Percentiles rank a stretch among this genome's conserved stretches.
These are phyloP conservation scores for Sialis fuliginosa DNA, from an alignment of 2,888 invertebrate genomes.

Conservation along the genomic window DNA sequence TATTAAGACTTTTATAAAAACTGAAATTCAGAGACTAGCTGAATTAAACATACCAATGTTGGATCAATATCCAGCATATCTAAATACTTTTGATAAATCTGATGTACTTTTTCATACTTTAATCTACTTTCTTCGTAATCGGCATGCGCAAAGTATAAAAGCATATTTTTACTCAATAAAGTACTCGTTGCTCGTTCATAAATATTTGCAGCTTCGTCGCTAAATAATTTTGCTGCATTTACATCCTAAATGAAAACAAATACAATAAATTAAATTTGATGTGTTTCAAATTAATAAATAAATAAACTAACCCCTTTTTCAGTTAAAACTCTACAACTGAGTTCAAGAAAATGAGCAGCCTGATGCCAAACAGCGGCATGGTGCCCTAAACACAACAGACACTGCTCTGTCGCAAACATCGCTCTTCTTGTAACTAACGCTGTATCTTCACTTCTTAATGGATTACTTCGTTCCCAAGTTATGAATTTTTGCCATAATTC, in stretches of 20 bases:
- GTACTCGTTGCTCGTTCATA: conserved; percentile 87
- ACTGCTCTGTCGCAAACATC: conserved; percentile 98
- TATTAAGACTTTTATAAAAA: neutral
- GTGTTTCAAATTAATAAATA: neutral
- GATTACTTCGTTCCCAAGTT: conserved; percentile 92
- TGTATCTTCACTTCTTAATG: conserved; percentile 89
- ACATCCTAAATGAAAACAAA: conserved; percentile 52
- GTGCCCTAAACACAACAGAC: conserved; percentile 86
- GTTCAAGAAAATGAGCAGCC: conserved; percentile 91
- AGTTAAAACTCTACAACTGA: conserved; percentile 79
- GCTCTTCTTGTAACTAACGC: conserved; percentile 83
- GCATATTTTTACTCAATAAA: conserved; percentile 74
- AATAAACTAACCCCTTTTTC: conserved; percentile 71
- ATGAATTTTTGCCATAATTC: conserved; percentile 99
- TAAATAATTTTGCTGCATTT: conserved; percentile 79
- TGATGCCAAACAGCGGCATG: conserved; percentile 99
- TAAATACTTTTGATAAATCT: conserved; percentile 83
- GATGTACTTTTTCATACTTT: conserved; percentile 91
- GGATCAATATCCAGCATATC: conserved; percentile 86
- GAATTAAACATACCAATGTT: conserved; percentile 51
- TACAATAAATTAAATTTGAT: neutral
- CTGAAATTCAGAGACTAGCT: neutral
- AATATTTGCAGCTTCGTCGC: conserved; percentile 87
- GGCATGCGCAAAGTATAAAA: conserved; percentile 94
- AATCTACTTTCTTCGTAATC: conserved; percentile 96